Percentiles rank a stretch among this genome's conserved stretches.
Conservation (phyloP, 2,113 vertebrate genomes). For the Alouatta palliata region DNA sequence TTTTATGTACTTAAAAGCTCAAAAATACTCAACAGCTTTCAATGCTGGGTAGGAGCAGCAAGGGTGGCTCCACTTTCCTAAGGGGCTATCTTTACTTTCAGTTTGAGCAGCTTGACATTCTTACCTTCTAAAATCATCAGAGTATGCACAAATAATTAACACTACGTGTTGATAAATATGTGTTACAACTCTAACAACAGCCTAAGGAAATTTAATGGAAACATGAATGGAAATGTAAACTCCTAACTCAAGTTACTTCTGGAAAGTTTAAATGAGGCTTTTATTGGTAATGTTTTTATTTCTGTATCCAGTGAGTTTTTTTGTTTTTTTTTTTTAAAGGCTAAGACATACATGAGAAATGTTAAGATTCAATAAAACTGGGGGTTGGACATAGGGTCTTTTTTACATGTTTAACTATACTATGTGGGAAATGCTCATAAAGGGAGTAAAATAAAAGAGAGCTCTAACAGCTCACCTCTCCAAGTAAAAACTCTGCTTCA, state of each 20-base stretch:
- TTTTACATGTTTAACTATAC: neutral
- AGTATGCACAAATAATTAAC: neutral
- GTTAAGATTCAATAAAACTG: slow-evolving; percentile 14
- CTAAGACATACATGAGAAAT: neutral
- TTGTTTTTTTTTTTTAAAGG: neutral
- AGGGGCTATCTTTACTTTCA: neutral
- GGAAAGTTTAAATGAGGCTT: neutral
- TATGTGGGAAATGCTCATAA: neutral
- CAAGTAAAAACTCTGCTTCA: neutral
- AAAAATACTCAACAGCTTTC: neutral
- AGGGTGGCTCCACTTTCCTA: neutral
- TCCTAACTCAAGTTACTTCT: neutral
- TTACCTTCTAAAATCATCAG: neutral
- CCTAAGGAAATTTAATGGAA: neutral
- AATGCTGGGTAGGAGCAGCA: too few relatives aligned
- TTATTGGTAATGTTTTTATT: neutral
- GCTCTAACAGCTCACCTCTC: neutral
- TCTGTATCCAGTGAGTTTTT: neutral
- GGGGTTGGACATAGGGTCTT: neutral
- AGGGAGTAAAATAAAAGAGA: neutral
- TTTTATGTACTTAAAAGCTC: neutral
- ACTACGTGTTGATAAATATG: neutral
- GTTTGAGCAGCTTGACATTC: neutral
- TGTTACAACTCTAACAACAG: neutral
- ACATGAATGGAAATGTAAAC: neutral